Percentiles rank a stretch among this genome's conserved stretches.
phyloP scores from a whole-genome alignment of 2,113 vertebrate species.

The Symphodus melops region DNA sequence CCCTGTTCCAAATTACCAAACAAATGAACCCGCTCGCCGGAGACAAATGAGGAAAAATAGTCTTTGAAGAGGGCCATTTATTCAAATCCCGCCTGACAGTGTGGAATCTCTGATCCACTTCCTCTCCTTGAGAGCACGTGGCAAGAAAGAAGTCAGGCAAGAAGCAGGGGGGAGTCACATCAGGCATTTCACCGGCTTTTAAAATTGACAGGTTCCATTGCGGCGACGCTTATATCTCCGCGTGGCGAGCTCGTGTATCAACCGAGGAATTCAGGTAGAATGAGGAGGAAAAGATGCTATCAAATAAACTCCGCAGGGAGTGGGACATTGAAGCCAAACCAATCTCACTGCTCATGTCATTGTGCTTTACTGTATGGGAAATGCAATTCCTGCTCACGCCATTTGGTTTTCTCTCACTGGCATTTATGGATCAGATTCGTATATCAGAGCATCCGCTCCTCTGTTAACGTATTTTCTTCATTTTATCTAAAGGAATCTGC shows the following conservation, averaged over 20 bases:
- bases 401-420: conserved; percentile 35
- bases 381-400: conserved; percentile 10
- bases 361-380: conserved; percentile 19
- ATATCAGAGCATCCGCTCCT: conserved; percentile 22
- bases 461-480: conserved; percentile 30
- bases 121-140: conserved; percentile 47
- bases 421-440: conserved; percentile 39
- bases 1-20: conserved; percentile 72
- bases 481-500: conserved; percentile 8
- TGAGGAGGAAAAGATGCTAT: conserved; percentile 39
- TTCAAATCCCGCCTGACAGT: conserved; percentile 75
- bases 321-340: conserved; percentile 20
- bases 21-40: conserved; percentile 75
- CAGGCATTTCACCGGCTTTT: conserved; percentile 58
- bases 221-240: conserved; percentile 42
- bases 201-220: conserved; percentile 64
- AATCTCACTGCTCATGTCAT: conserved; percentile 30
- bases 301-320: conserved; percentile 38
- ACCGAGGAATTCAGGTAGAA: conserved; percentile 43
- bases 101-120: conserved; percentile 70
- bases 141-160: conserved; percentile 55
- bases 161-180: conserved; percentile 52
- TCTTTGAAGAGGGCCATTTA: conserved; percentile 76
- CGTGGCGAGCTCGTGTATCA: conserved; percentile 37
- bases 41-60: conserved; percentile 81